These are phyloP conservation scores for Chiridota heheva DNA, from an alignment of 35 echinoderm and acorn worm species.

Conservation along the genomic window DNA sequence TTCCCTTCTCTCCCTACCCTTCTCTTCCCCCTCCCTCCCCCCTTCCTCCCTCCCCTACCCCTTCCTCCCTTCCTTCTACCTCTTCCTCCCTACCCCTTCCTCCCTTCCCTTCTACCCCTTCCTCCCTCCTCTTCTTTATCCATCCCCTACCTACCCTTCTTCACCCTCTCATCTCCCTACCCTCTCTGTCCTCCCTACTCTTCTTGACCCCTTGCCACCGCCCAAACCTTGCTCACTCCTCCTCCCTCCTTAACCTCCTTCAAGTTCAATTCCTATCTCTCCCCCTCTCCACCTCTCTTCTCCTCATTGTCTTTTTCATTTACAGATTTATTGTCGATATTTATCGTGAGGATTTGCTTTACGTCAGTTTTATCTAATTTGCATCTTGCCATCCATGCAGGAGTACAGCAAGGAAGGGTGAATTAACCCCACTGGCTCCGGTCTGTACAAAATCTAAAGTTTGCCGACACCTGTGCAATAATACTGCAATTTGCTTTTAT, in stretches of 20 bases:
- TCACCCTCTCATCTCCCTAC: neutral
- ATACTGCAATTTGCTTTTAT: too few relatives aligned
- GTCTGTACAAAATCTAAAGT: too few relatives aligned
- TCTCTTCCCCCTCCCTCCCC: slow-evolving; percentile 3
- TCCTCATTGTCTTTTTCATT: too few relatives aligned
- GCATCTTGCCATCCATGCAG: too few relatives aligned
- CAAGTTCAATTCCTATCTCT: slow-evolving; percentile 6
- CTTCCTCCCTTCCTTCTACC: neutral
- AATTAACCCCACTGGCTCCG: too few relatives aligned
- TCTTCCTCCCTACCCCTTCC: neutral
- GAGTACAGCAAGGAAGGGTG: too few relatives aligned
- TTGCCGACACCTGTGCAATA: too few relatives aligned
- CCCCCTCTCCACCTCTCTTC: too few relatives aligned
- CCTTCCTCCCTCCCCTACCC: neutral
- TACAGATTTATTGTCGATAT: too few relatives aligned
- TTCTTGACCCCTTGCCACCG: neutral
- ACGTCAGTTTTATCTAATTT: too few relatives aligned
- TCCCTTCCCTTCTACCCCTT: neutral
- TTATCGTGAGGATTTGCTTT: too few relatives aligned
- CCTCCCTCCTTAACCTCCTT: neutral
- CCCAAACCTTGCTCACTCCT: neutral
- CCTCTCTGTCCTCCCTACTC: neutral
- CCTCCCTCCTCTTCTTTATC: neutral
- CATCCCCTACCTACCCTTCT: neutral
- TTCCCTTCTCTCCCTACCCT: neutral